These are phyloP conservation scores for Bujurquina vittata DNA, from an alignment of 2,113 vertebrate genomes.

Conservation along the genomic window DNA sequence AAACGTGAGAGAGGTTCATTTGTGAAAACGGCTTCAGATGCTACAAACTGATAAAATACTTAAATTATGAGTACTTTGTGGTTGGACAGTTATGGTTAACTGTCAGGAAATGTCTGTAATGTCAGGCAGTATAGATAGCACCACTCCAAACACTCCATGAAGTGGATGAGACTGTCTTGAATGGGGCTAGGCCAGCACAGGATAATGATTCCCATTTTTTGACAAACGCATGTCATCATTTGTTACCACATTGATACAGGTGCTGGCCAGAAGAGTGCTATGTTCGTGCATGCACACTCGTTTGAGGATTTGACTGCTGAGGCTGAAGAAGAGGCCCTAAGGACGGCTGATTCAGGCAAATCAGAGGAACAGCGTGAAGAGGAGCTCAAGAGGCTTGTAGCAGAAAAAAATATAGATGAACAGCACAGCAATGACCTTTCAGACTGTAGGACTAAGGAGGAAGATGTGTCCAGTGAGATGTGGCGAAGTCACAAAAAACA, in stretches of 20 bases:
- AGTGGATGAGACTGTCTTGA: no score
- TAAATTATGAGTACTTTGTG: no score
- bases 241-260: conserved; percentile 75
- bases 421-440: conserved; percentile 43
- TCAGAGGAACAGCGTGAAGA: conserved; percentile 48
- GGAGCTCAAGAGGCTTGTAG: conserved; percentile 79
- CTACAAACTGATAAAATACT: no score
- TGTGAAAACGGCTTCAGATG: no score
- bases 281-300: conserved; percentile 92
- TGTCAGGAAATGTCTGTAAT: background rate
- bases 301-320: conserved; percentile 91
- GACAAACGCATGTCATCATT: background rate
- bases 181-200: no score
- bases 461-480: conserved; percentile 86
- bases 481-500: conserved; percentile 95
- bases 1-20: background rate
- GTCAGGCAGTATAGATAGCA: no score
- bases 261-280: conserved; percentile 89
- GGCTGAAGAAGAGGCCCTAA: conserved; percentile 67
- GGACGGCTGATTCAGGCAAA: conserved; percentile 72
- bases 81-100: no score
- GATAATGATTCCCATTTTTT: background rate
- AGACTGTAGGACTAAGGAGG: conserved; percentile 80
- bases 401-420: conserved; percentile 82
- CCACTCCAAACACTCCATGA: no score